phyloP scores from a whole-genome alignment of 2,888 invertebrate species.

The Neoascia interrupta region DNA sequence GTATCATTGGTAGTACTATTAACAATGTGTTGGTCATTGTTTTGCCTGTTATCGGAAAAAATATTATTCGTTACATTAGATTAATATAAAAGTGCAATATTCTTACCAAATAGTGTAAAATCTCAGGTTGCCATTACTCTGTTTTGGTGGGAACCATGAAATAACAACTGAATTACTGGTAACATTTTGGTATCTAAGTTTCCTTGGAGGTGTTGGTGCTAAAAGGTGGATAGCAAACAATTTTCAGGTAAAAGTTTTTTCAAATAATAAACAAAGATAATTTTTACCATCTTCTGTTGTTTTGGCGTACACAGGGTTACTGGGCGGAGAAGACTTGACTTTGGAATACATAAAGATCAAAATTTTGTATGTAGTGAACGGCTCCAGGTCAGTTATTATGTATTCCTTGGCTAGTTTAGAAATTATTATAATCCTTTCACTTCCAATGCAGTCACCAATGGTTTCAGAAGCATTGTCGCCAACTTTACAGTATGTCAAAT shows the following conservation, averaged over 20 bases:
- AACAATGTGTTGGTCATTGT: constrained; percentile 29
- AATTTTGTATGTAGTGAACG: constrained; percentile 88
- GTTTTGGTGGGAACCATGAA: constrained; percentile 84
- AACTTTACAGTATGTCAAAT: constrained; percentile 87
- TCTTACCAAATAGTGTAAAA: constrained; percentile 84
- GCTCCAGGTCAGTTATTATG: constrained; percentile 84
- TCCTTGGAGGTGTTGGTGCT: constrained; percentile 82
- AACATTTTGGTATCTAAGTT: constrained; percentile 80
- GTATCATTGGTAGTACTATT: constrained; percentile 54
- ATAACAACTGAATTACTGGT: constrained; percentile 83
- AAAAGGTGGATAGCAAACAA: constrained; percentile 64
- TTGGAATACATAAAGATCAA: constrained; percentile 84
- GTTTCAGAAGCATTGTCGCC: constrained; percentile 72
- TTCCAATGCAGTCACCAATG: constrained; percentile 12
- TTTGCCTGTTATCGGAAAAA: constrained; percentile 53
- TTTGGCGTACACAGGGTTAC: constrained; percentile 82
- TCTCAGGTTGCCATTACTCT: constrained; percentile 87
- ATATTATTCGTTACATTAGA: too few species aligned
- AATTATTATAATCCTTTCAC: constrained; percentile 70
- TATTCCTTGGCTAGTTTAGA: constrained; percentile 77
- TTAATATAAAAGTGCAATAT: not conserved
- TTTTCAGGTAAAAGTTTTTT: not conserved
- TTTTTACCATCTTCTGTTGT: constrained; percentile 85
- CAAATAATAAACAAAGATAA: constrained; percentile 18
- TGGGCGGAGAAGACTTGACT: constrained; percentile 82